phyloP scores from a whole-genome alignment of 2,797 vertebrate species.

The Glyptemys insculpta region DNA sequence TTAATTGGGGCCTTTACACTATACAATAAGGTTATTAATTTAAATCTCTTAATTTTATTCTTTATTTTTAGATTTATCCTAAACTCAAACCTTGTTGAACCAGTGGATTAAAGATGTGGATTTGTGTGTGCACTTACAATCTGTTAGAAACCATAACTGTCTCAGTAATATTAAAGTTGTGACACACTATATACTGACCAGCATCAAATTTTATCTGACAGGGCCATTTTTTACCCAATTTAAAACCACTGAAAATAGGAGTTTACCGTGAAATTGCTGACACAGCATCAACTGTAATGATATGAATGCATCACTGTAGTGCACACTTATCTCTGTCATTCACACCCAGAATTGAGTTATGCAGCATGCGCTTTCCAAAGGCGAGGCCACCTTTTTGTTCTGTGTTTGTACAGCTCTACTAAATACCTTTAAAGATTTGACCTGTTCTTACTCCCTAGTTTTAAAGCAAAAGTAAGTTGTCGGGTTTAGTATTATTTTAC shows the following conservation, averaged over 20 bases:
- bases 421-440: neutral
- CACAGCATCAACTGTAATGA: neutral
- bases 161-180: neutral
- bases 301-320: neutral
- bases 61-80: neutral
- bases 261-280: neutral
- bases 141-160: neutral
- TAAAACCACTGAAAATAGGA: neutral
- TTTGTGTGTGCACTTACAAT: neutral
- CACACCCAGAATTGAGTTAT: neutral
- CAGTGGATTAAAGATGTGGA: neutral
- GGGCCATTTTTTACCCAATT: neutral
- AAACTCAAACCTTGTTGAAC: neutral
- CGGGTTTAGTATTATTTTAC: neutral
- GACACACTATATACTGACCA: neutral
- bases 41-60: neutral
- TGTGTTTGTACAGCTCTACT: neutral
- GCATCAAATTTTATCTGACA: neutral
- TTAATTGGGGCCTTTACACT: conserved; percentile 1
- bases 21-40: neutral
- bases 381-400: neutral
- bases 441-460: neutral
- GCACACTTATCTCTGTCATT: neutral
- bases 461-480: conserved; percentile 13
- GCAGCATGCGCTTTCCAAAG: neutral